These are phyloP conservation scores for Zosterops pallidus DNA, from an alignment of 2,113 vertebrate genomes.

Conservation along the genomic window DNA sequence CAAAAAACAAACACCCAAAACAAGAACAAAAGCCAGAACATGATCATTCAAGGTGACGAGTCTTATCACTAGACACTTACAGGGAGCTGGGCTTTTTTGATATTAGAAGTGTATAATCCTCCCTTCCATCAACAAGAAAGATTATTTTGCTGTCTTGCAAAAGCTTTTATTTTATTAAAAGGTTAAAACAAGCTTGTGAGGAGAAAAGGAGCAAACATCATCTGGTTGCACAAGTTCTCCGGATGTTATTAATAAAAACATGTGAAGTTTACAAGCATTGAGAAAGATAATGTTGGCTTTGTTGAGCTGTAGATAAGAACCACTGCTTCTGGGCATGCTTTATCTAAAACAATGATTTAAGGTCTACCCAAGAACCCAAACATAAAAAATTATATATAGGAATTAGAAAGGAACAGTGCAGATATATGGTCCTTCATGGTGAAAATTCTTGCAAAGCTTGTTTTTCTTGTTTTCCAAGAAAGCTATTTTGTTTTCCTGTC, in stretches of 20 bases:
- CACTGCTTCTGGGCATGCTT: not conserved
- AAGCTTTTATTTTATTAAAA: conserved; percentile 1
- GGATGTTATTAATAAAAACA: conserved; percentile 39
- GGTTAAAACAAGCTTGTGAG: not conserved
- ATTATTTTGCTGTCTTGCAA: not conserved
- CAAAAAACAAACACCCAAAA: not conserved
- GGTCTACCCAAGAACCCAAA: not conserved
- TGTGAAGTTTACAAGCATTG: conserved; percentile 11
- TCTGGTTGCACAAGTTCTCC: not conserved
- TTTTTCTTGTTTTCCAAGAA: not conserved
- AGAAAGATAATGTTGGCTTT: conserved; percentile 8
- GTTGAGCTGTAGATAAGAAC: conserved; percentile 7
- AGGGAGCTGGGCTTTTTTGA: not conserved
- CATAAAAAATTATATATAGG: not conserved
- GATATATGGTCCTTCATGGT: not conserved
- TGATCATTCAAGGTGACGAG: not conserved
- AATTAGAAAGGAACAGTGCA: not conserved
- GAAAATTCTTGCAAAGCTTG: not conserved
- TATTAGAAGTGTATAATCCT: not conserved
- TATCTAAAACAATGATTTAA: conserved; percentile 6
- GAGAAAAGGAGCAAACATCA: not conserved
- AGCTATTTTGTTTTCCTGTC: not conserved
- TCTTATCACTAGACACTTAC: not conserved
- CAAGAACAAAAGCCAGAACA: not conserved
- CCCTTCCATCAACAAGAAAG: not conserved